These are phyloP conservation scores for Rhagoletis zephyria DNA, from an alignment of 1,140 invertebrate genomes.

Conservation along the genomic window DNA sequence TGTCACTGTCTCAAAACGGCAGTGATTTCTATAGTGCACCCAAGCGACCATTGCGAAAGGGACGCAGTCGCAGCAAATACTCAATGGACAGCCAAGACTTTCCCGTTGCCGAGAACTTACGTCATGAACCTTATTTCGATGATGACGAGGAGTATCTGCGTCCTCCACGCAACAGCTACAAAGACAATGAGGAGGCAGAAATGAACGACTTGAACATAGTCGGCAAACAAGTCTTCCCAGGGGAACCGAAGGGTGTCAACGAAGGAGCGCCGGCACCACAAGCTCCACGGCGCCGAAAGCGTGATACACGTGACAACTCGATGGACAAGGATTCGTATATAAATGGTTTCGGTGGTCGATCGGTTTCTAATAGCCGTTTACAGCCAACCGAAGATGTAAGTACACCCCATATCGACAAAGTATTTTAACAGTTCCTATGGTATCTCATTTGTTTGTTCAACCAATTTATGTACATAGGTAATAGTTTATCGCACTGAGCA, in stretches of 20 bases:
- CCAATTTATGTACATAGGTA: conserved; percentile 72
- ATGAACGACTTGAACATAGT: conserved; percentile 63
- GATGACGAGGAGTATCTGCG: conserved; percentile 71
- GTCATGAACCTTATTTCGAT: conserved; percentile 65
- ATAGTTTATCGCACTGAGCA: conserved; percentile 78
- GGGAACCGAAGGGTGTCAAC: conserved; percentile 52
- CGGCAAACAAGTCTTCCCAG: conserved; percentile 56
- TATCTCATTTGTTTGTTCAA: background rate
- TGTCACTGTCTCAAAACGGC: conserved; percentile 71
- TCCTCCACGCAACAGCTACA: conserved; percentile 60
- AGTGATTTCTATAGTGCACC: conserved; percentile 67
- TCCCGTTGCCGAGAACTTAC: conserved; percentile 63
- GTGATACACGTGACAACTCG: conserved; percentile 70
- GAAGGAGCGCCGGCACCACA: conserved; percentile 58
- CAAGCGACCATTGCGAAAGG: conserved; percentile 68
- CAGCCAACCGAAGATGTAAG: conserved; percentile 71
- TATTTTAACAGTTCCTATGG: too few relatives aligned
- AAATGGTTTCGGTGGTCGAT: conserved; percentile 72
- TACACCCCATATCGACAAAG: conserved; percentile 42
- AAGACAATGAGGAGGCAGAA: conserved; percentile 47
- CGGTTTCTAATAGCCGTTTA: conserved; percentile 72
- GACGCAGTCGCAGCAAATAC: conserved; percentile 68
- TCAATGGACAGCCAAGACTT: conserved; percentile 72
- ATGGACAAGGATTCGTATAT: conserved; percentile 74
- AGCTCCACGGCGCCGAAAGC: conserved; percentile 71